Conservation (phyloP, 1,140 invertebrate species). For the Euura lappo region DNA sequence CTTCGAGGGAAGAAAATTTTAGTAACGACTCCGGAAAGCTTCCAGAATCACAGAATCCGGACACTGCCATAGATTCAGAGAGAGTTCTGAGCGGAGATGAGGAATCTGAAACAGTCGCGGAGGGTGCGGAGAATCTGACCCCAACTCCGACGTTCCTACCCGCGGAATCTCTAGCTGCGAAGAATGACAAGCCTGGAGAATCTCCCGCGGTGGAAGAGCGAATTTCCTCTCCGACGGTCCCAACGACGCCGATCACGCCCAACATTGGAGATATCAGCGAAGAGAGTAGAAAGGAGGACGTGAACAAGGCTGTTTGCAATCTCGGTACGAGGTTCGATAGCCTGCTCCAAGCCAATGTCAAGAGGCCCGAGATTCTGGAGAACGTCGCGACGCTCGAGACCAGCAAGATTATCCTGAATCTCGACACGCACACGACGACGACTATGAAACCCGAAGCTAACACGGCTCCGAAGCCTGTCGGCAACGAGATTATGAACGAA, state of each 20-base stretch:
- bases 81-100: no score
- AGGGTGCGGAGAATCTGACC: no score
- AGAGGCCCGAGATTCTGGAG: constrained; percentile 32
- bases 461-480: neutral
- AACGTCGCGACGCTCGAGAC: constrained; percentile 33
- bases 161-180: constrained; percentile 16
- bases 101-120: no score
- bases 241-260: neutral
- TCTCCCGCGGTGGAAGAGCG: neutral
- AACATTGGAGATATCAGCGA: neutral
- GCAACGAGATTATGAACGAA: neutral
- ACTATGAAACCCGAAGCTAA: constrained; percentile 49
- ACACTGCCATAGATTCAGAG: neutral
- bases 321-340: constrained; percentile 46
- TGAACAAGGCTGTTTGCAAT: constrained; percentile 40
- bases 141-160: no score
- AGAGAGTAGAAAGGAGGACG: neutral
- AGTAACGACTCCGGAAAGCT: constrained; percentile 24
- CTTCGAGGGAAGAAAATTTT: constrained; percentile 24
- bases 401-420: constrained; percentile 56
- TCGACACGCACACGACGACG: constrained; percentile 57
- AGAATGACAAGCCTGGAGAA: constrained; percentile 20
- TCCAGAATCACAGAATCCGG: neutral
- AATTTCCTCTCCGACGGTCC: neutral
- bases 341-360: constrained; percentile 38